Conservation (phyloP, 2,888 invertebrate genomes). For the Timandra comae region DNA sequence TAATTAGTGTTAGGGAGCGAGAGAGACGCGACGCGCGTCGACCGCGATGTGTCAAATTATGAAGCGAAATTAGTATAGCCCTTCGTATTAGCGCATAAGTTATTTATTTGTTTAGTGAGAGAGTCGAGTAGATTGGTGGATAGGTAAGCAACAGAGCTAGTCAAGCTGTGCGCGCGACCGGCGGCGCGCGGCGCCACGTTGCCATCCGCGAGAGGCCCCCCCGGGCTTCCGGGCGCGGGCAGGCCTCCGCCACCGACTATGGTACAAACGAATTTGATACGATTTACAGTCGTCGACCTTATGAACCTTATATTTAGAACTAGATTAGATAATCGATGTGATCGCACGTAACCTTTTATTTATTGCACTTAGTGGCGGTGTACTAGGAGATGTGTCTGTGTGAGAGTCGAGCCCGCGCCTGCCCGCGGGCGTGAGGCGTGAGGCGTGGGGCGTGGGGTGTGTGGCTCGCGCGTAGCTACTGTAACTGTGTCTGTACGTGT, state of each 20-base stretch:
- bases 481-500: too few species aligned
- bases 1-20: constrained; percentile 42
- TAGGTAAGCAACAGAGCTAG: constrained; percentile 71
- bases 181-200: constrained; percentile 55
- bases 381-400: constrained; percentile 15
- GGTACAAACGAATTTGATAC: constrained; percentile 68
- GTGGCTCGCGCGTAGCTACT: too few species aligned
- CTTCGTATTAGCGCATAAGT: constrained; percentile 56
- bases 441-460: constrained; percentile 25
- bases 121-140: constrained; percentile 55
- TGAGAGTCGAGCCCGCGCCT: constrained; percentile 29
- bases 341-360: constrained; percentile 55
- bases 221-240: constrained; percentile 23
- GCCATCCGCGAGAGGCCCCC: too few species aligned
- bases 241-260: constrained; percentile 36
- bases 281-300: constrained; percentile 40
- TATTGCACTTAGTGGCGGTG: constrained; percentile 47
- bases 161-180: constrained; percentile 49
- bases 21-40: constrained; percentile 30
- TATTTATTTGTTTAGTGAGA: constrained; percentile 73
- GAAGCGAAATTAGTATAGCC: constrained; percentile 43
- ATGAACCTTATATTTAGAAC: constrained; percentile 37
- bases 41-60: constrained; percentile 53
- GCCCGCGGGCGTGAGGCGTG: constrained; percentile 16
- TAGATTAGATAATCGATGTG: constrained; percentile 53